These are phyloP conservation scores for Lycaon pictus DNA, from an alignment of 2,113 vertebrate species.

Conservation along the genomic window DNA sequence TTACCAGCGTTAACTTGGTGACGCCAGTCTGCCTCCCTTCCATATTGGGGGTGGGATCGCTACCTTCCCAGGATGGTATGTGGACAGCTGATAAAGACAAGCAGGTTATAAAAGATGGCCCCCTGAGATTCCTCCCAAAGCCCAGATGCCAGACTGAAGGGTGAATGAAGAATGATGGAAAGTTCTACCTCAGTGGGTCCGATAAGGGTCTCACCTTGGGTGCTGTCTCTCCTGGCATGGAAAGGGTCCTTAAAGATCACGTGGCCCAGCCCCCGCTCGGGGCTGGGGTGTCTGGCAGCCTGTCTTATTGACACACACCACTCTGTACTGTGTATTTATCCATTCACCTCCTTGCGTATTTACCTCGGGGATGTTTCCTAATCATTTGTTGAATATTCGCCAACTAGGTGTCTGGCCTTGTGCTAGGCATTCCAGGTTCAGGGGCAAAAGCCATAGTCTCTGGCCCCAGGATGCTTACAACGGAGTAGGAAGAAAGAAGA, in stretches of 20 bases:
- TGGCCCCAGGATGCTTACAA: not conserved
- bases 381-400: constrained; percentile 32
- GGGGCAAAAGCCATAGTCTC: not conserved
- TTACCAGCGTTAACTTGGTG: not conserved
- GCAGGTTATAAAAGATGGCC: not conserved
- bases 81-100: not conserved
- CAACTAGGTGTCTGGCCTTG: not conserved
- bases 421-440: not conserved
- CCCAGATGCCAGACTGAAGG: not conserved
- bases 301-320: not conserved
- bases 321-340: not conserved
- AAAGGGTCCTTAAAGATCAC: not conserved
- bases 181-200: not conserved
- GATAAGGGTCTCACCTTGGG: not conserved
- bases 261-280: accelerated
- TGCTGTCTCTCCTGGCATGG: not conserved
- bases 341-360: not conserved
- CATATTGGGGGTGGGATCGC: not conserved
- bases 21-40: not conserved
- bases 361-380: not conserved
- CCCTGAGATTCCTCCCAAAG: not conserved
- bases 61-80: not conserved
- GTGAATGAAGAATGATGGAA: not conserved
- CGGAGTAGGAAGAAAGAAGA: not conserved
- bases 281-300: not conserved